phyloP scores from a whole-genome alignment of 2,797 vertebrate genomes.

The Phalanger gymnotis region DNA sequence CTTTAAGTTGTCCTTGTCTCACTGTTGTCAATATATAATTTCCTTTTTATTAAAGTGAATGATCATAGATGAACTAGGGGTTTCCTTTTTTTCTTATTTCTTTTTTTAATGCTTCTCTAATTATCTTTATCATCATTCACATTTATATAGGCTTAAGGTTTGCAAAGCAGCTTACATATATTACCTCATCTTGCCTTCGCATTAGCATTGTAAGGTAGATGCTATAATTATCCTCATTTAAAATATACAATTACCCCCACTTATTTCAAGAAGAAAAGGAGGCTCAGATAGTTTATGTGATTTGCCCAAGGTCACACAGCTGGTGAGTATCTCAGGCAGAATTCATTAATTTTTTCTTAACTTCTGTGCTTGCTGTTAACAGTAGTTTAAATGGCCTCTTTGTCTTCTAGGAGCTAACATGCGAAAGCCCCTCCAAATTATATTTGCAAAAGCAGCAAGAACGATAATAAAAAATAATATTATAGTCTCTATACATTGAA shows the following conservation, averaged over 20 bases:
- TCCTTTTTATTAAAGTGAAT: slow-evolving; percentile 56
- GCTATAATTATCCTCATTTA: background rate
- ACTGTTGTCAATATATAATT: background rate
- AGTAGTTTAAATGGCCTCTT: slow-evolving; percentile 33
- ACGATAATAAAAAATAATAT: slow-evolving; percentile 25
- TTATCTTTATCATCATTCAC: slow-evolving; percentile 47
- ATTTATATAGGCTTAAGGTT: background rate
- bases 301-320: background rate
- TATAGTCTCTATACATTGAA: slow-evolving; percentile 30
- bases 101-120: slow-evolving; percentile 6
- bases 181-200: background rate
- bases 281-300: background rate
- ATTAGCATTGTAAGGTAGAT: background rate
- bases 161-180: background rate
- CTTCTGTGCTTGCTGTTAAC: slow-evolving; percentile 45
- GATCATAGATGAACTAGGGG: slow-evolving; percentile 35
- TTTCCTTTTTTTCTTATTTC: background rate
- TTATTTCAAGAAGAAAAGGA: background rate
- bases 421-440: background rate
- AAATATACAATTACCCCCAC: background rate
- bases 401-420: slow-evolving; percentile 3
- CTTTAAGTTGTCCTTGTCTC: background rate
- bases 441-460: slow-evolving; percentile 8
- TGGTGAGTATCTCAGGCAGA: background rate
- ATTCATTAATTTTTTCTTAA: background rate